These are phyloP conservation scores for Heteromormyrus szaboi DNA, from an alignment of 2,797 vertebrate genomes.

Conservation along the genomic window DNA sequence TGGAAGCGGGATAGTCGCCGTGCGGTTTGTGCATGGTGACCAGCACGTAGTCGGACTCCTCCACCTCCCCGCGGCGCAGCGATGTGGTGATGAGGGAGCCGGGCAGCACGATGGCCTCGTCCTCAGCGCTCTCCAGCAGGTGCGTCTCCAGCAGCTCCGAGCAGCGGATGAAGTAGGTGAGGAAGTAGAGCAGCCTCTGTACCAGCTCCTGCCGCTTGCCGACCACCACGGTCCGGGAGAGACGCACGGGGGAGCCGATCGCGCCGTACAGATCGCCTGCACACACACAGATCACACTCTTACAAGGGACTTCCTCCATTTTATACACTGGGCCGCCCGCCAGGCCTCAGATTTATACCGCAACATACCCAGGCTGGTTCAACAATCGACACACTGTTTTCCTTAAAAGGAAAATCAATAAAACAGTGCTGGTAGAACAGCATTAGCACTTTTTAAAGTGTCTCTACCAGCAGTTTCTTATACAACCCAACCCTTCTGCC, in stretches of 20 bases:
- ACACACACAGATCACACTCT: not conserved
- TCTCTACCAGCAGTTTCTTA: not conserved
- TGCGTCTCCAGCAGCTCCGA: constrained; percentile 94
- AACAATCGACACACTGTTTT: not conserved
- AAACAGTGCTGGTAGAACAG: not conserved
- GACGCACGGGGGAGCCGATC: constrained; percentile 89
- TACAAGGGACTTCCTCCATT: not conserved
- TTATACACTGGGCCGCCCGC: not conserved
- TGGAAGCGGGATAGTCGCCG: constrained; percentile 69
- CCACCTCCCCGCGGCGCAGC: constrained; percentile 89
- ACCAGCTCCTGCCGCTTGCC: constrained; percentile 90
- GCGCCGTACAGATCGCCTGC: constrained; percentile 92
- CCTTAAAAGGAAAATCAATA: not conserved
- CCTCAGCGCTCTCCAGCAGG: constrained; percentile 85
- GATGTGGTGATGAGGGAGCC: constrained; percentile 96
- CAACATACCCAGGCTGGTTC: not conserved
- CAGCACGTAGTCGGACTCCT: constrained; percentile 93
- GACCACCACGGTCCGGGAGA: constrained; percentile 84
- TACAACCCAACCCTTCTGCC: not conserved
- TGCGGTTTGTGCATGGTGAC: constrained; percentile 91
- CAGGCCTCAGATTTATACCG: not conserved
- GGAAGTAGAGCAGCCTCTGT: constrained; percentile 89
- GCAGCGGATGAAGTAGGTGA: constrained; percentile 98
- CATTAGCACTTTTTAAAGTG: not conserved
- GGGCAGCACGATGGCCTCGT: constrained; percentile 91